Base-by-base conservation (phyloP, 2,888 invertebrate genomes). In the Frankliniella fusca region DNA sequence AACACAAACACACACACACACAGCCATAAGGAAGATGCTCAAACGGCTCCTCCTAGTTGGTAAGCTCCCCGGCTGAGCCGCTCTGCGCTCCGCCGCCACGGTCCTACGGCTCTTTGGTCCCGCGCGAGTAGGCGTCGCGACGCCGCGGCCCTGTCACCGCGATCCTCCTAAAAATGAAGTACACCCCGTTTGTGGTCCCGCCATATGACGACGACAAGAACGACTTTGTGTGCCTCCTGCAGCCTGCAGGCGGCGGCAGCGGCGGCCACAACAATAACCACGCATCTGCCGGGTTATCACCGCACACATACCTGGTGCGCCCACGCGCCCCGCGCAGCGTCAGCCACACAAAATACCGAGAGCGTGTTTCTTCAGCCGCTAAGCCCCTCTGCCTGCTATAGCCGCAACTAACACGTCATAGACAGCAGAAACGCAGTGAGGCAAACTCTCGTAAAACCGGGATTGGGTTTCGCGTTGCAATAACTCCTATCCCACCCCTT, bases 131-230 rank as follows among this genome's bases (percentile, higher is more conserved):
- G 54, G 54, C 54, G 54, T 11, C 15, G 54, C 15, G 38, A 12
- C 61, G 23, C 23, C 10, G 9, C n/a, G 23, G 70, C 23, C 61
- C 61, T 61, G 7, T n/a, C 61, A 54, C 54, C 8, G 2, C 54
- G 54, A 54, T 54, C 18, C n/a, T 70, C 70, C 70, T 70, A n/a
- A 70, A n/a, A n/a, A 23, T 70, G 70, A n/a, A 70, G 70, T 70
- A n/a, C 70, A 23, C 23, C n/a, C 23, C 70, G 70, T 70, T 70
- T 70, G 70, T 70, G 20, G 38, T 12, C 54, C 54, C 54, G 54
- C 18, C 54, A 54, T 38, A 38, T 5, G 38, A 15, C 54, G 54
- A 54, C 50, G 54, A 38, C 54, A 7, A 11, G 50, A 50, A 54
- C 12, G 54, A 38, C 54, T 54, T 18, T 54, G 15, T 54, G 15